These are phyloP conservation scores for Sesia apiformis DNA, from an alignment of 2,888 invertebrate genomes.

Conservation along the genomic window DNA sequence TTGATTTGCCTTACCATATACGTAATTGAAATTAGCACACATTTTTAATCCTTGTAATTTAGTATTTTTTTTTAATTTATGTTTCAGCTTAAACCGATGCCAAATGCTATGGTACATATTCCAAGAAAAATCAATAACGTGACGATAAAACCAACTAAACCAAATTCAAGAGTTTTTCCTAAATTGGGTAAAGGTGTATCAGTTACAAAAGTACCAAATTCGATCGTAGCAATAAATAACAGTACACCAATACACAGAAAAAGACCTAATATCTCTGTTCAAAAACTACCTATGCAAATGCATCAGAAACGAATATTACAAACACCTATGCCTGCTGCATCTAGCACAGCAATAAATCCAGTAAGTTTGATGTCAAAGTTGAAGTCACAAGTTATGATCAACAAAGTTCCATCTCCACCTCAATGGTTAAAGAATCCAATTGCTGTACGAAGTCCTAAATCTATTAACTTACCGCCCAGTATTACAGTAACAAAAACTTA, in stretches of 20 bases:
- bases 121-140: constrained; percentile 38
- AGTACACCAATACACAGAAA: constrained; percentile 15
- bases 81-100: constrained; percentile 42
- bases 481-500: constrained; percentile 41
- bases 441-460: constrained; percentile 14
- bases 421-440: constrained; percentile 15
- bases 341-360: constrained; percentile 13
- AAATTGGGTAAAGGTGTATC: constrained; percentile 21
- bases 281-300: not conserved
- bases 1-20: no score
- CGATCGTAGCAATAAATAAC: constrained; percentile 15
- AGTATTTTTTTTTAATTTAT: constrained; percentile 1
- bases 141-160: constrained; percentile 35
- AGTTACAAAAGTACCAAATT: constrained; percentile 21
- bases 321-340: constrained; percentile 4
- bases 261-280: not conserved
- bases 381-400: constrained; percentile 11
- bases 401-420: constrained; percentile 9
- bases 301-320: not conserved
- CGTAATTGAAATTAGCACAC: no score
- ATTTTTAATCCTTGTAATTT: no score
- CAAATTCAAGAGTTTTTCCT: constrained; percentile 8
- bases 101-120: constrained; percentile 61
- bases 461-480: constrained; percentile 39
- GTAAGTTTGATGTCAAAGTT: constrained; percentile 16